Evolutionary conservation across 2,113 vertebrate species (phyloP), one percentile per base, ranked within the genome.

Genomic region (Bothrops jararaca): DNA sequence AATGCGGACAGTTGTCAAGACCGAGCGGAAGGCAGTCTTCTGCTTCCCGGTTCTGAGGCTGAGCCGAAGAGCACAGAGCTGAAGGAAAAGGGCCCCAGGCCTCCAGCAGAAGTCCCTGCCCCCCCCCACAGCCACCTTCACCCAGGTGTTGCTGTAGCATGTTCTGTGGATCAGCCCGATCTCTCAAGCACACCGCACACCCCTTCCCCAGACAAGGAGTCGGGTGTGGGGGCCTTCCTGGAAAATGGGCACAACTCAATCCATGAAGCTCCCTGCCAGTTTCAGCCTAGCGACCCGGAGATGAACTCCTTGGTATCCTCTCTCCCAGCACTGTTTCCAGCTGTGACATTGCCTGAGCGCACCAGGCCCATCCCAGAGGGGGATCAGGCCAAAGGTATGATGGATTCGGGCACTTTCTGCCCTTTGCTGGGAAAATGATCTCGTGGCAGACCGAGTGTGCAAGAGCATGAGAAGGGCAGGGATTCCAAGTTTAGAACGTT

Each of bases 231-330:
- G 42, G 90, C 94, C 1, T 92, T 5, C 9, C 57, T 86, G 64
- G 94, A 92, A 92, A 18, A 26, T 45, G 69, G 26, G 15, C 4
- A 9, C 48, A 26, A 53, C 23, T 60, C 39, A 29, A 0, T 15
- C 89, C 91, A 69, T 48, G 92, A 93, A 94, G 54, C 95, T 7
- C 58, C 42, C 20, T 29, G 4, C 13, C 26, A 23, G 95, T 95
- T 93, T 93, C 94, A 96, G 89, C 95, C 95, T 42, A 93, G 94
- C 91, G 34, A 91, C 89, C 95, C 88, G 92, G 80, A 93, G 92
- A 94, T 94, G n/a, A 53, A 29, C 34, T 29, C 60, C 85, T 8
- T 10, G 92, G 92, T 89, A 90, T 42, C 89, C 45, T 58, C 91
- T 50, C 88, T 94, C 22, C 93, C 85, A 0, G 94, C 42, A 64